Base-by-base conservation (phyloP, 2,888 invertebrate species). In the Adelphocoris suturalis region DNA sequence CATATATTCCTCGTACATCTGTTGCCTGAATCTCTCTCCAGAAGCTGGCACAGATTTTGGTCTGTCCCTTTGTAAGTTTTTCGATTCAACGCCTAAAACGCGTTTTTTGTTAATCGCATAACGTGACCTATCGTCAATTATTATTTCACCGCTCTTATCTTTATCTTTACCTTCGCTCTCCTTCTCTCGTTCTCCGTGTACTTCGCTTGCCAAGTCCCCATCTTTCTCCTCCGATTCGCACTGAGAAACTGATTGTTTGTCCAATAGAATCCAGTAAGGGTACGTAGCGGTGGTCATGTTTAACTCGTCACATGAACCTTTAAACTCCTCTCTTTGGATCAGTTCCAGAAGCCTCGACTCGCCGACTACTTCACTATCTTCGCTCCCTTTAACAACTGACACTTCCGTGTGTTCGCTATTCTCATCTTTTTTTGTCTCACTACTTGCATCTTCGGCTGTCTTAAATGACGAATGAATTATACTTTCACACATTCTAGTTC, bases 1-100 rank as follows among this genome's bases (percentile, higher is more conserved):
- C 93, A 97, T 95, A 94, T 97, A 97, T 93, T 97, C 97, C 92
- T 96, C 95, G 93, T 97, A 97, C 97, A 97, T 97, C 93, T 96
- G 95, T 91, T 96, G 96, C 11, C 97, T 89, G 92, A 96, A 95
- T 75, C 95, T 94, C 93, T 97, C 92, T 11, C 92, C 92, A 12
- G 95, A 95, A 13, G 94, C 94, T 68, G 95, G 92, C 0, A 93
- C 89, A 28, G 93, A 94, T 92, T 92, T 92, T 0, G 92, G 92
- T 14, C 92, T 14, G 27, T 90, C 88, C n/a, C 28, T 28, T 90
- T 91, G 27, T 16, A 48, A n/a, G n/a, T 5, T n/a, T 68, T 19
- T 27, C 9, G 19, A 5, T 19, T 68, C 23, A 68, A 68, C 68
- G 1, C 4, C 7, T 23, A 19, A 68, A 68, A 68, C 68, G 68